phyloP scores from a whole-genome alignment of 2,797 vertebrate genomes.

The Scleropages formosus region DNA sequence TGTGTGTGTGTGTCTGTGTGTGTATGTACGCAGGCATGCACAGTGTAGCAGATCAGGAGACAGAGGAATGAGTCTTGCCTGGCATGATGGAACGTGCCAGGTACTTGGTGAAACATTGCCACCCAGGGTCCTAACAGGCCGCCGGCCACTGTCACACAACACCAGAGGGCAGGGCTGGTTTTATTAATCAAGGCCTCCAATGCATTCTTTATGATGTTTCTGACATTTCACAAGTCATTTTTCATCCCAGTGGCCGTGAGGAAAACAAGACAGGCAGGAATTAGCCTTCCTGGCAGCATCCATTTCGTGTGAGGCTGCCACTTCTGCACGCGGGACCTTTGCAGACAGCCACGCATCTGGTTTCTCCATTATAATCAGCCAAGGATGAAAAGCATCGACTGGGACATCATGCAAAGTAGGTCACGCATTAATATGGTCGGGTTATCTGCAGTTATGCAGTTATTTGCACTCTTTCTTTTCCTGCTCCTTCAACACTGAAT shows the following conservation, averaged over 20 bases:
- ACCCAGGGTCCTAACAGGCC: not conserved
- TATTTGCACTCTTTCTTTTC: too few relatives aligned
- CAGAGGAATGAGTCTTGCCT: not conserved
- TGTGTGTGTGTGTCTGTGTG: too few relatives aligned
- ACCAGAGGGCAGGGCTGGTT: constrained; percentile 51
- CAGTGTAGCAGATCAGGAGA: too few relatives aligned
- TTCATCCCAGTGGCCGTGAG: constrained; percentile 56
- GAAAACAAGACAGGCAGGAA: constrained; percentile 38
- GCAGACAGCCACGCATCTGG: constrained; percentile 52
- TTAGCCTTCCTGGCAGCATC: constrained; percentile 17
- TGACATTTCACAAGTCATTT: constrained; percentile 54
- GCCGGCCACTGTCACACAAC: constrained; percentile 42
- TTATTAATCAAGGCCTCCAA: constrained; percentile 49
- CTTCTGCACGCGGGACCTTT: constrained; percentile 51
- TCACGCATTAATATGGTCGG: too few relatives aligned
- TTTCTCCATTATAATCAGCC: constrained; percentile 53
- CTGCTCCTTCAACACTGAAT: too few relatives aligned
- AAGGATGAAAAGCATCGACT: not conserved
- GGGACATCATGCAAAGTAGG: not conserved
- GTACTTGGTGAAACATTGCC: not conserved
- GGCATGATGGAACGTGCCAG: not conserved
- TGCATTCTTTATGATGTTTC: constrained; percentile 53
- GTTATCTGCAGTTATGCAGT: too few relatives aligned
- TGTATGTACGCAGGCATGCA: too few relatives aligned
- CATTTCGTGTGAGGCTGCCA: constrained; percentile 39